Evolutionary conservation across 1,140 invertebrate species (phyloP).

Genomic region (Zaprionus taronus): DNA sequence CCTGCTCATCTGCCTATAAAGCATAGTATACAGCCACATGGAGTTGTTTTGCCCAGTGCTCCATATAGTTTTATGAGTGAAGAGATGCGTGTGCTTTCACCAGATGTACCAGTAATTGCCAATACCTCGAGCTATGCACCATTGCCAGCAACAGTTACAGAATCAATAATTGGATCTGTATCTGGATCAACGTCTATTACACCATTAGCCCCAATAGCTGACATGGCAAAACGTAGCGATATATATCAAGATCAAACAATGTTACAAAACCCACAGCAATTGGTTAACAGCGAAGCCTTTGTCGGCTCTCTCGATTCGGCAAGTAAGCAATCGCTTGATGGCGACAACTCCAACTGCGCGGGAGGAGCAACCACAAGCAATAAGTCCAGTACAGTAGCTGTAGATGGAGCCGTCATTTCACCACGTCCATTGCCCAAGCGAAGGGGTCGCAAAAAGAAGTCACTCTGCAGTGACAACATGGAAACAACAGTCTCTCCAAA

Average conservation of each 20-base stretch:
- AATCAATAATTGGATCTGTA: neutral
- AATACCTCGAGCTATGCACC: conserved; percentile 31
- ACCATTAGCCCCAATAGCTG: conserved; percentile 16
- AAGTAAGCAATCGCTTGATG: conserved; percentile 15
- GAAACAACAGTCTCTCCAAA: conserved; percentile 31
- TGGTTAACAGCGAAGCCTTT: neutral
- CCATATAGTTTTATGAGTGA: conserved; percentile 64
- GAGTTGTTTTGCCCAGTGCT: conserved; percentile 39
- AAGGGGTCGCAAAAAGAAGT: conserved; percentile 68
- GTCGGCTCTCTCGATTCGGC: neutral
- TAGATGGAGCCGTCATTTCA: neutral
- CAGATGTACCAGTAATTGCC: conserved; percentile 12
- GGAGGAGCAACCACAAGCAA: neutral
- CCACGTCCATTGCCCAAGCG: conserved; percentile 44
- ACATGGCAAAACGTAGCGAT: conserved; percentile 10
- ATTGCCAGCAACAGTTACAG: conserved; percentile 12
- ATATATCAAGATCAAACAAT: conserved; percentile 18
- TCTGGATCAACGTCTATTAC: conserved; percentile 14
- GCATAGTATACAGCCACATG: neutral
- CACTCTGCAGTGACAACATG: conserved; percentile 21
- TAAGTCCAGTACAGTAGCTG: neutral
- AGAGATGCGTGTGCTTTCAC: conserved; percentile 53
- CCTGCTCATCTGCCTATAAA: neutral
- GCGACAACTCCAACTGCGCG: conserved; percentile 12
- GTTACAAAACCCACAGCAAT: neutral